These are phyloP conservation scores for Chloromyia formosa DNA, from an alignment of 2,888 invertebrate species.

Conservation along the genomic window DNA sequence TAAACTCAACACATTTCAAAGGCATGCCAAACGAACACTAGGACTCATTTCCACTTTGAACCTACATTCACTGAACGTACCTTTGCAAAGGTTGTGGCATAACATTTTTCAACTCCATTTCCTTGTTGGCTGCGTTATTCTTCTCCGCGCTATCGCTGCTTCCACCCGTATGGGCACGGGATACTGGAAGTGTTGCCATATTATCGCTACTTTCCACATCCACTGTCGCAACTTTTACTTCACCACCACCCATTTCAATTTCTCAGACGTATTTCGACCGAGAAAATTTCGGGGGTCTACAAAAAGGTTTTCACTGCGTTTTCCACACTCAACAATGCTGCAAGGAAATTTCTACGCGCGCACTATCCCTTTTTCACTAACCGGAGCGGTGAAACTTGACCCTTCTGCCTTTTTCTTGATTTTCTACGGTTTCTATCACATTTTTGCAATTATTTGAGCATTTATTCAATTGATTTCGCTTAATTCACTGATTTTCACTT, in stretches of 20 bases:
- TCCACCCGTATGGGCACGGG: slow-evolving; percentile 74
- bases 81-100: slow-evolving; percentile 86
- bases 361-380: not conserved
- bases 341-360: slow-evolving; percentile 29
- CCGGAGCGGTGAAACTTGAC: not conserved
- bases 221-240: slow-evolving; percentile 89
- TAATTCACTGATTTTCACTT: not conserved
- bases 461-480: too few relatives aligned
- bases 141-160: slow-evolving; percentile 81
- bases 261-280: not conserved
- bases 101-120: slow-evolving; percentile 87
- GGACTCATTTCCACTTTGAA: not conserved
- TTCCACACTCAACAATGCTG: not conserved
- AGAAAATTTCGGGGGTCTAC: not conserved
- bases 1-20: too few relatives aligned
- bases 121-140: slow-evolving; percentile 84
- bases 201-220: slow-evolving; percentile 88
- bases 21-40: not conserved
- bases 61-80: slow-evolving; percentile 64
- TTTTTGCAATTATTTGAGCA: slow-evolving; percentile 24
- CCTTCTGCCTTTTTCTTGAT: not conserved
- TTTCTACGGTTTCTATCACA: slow-evolving; percentile 29
- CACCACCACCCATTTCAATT: slow-evolving; percentile 70
- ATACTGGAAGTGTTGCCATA: slow-evolving; percentile 88
- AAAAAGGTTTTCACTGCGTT: not conserved